Conservation (phyloP, 2,888 invertebrate species). For the Melanostoma scalare region DNA sequence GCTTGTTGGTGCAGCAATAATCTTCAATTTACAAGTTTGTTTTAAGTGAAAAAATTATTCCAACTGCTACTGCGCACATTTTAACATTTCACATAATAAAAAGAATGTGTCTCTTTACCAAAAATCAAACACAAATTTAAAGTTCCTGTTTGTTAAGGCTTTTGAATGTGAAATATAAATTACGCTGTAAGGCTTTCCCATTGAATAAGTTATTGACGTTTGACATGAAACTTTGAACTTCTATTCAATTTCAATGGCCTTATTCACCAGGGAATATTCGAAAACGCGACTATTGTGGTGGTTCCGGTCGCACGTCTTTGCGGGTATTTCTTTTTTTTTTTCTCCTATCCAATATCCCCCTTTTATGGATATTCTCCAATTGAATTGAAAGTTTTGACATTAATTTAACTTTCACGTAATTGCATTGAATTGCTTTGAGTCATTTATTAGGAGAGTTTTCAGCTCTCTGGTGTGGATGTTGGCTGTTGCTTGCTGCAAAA, state of each 20-base stretch:
- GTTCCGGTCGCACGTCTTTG: neutral
- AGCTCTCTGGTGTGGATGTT: neutral
- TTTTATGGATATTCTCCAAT: slow-evolving; percentile 60
- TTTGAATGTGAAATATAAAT: too few species aligned
- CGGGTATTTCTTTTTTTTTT: slow-evolving; percentile 44
- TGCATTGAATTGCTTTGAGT: slow-evolving; percentile 69
- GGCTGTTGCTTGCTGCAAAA: slow-evolving; percentile 17
- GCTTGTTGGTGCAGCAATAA: too few species aligned
- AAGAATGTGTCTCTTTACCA: too few species aligned
- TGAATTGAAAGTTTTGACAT: slow-evolving; percentile 72
- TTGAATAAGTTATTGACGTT: slow-evolving; percentile 49
- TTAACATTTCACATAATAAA: too few species aligned
- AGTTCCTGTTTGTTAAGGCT: too few species aligned
- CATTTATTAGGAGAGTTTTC: slow-evolving; percentile 57
- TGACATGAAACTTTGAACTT: slow-evolving; percentile 67
- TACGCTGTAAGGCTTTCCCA: neutral
- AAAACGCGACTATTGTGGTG: neutral
- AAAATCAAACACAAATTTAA: too few species aligned
- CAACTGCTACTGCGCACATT: too few species aligned
- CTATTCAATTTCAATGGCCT: slow-evolving; percentile 55
- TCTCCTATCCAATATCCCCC: slow-evolving; percentile 41
- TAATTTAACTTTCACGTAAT: slow-evolving; percentile 69
- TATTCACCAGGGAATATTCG: slow-evolving; percentile 44
- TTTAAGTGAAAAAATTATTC: too few species aligned
- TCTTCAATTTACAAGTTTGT: too few species aligned